Conservation (phyloP, 2,888 invertebrate species). For the Hemaris fuciformis region DNA sequence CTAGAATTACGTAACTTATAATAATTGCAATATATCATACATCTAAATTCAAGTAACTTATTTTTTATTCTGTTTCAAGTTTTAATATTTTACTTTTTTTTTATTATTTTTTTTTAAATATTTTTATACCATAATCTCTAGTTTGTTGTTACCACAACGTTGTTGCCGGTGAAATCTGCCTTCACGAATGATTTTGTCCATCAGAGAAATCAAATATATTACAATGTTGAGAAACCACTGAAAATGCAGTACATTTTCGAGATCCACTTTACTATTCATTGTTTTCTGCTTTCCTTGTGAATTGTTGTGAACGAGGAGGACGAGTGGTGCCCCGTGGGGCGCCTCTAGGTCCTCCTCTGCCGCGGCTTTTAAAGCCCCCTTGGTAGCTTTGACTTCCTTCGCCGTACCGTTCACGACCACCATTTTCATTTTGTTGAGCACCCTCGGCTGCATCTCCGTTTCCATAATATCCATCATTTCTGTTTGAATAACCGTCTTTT, state of each 20-base stretch:
- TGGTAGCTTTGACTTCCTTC: conserved; percentile 73
- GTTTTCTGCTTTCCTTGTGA: conserved; percentile 66
- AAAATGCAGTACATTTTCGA: conserved; percentile 32
- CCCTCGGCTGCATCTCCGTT: conserved; percentile 68
- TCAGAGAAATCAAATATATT: conserved; percentile 41
- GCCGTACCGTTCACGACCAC: conserved; percentile 75
- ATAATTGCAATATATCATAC: conserved; percentile 80
- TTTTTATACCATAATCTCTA: conserved; percentile 82
- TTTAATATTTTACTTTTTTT: conserved; percentile 82
- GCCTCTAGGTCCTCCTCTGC: conserved; percentile 69
- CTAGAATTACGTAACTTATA: conserved; percentile 79
- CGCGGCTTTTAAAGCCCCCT: conserved; percentile 81
- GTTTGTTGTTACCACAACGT: conserved; percentile 80
- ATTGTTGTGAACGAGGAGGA: conserved; percentile 54
- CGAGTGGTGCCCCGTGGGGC: conserved; percentile 42
- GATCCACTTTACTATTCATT: conserved; percentile 50
- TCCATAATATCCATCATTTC: conserved; percentile 63
- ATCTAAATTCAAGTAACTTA: conserved; percentile 80
- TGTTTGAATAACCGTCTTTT: conserved; percentile 56
- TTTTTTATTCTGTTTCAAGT: conserved; percentile 80
- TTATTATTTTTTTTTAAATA: conserved; percentile 64
- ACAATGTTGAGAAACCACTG: conserved; percentile 36
- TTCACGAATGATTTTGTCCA: conserved; percentile 82
- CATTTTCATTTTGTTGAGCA: conserved; percentile 73
- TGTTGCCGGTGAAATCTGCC: conserved; percentile 87